phyloP scores from a whole-genome alignment of 1,140 invertebrate genomes.

The Eubasilissa regina region DNA sequence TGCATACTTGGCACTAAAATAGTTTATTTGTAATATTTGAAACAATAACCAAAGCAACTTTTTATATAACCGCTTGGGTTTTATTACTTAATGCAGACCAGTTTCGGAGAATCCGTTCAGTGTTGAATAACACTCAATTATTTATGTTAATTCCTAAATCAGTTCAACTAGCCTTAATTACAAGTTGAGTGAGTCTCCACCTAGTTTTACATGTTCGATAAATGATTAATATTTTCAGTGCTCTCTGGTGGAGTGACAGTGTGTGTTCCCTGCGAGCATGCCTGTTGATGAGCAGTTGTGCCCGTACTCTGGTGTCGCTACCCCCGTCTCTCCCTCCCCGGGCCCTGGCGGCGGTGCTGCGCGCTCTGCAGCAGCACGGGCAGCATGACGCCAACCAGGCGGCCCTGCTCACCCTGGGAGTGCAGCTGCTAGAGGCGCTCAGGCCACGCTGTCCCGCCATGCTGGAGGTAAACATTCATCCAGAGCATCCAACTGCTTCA shows the following conservation, averaged over 20 bases:
- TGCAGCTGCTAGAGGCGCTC: slow-evolving; percentile 86
- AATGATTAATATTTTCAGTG: slow-evolving; percentile 71
- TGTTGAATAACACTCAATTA: too few species aligned
- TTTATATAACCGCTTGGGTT: too few species aligned
- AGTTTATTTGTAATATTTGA: too few species aligned
- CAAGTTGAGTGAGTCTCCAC: too few species aligned
- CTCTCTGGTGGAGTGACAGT: slow-evolving; percentile 90
- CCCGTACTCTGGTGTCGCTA: slow-evolving; percentile 73
- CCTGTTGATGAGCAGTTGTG: slow-evolving; percentile 72
- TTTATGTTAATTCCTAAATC: too few species aligned
- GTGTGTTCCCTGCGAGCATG: slow-evolving; percentile 84
- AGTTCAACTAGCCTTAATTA: too few species aligned
- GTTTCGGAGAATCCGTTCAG: too few species aligned
- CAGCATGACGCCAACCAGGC: slow-evolving; percentile 90
- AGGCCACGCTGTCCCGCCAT: slow-evolving; percentile 83
- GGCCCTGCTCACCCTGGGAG: slow-evolving; percentile 78
- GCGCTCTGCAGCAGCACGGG: slow-evolving; percentile 83
- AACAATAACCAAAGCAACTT: too few species aligned
- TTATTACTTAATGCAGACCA: too few species aligned
- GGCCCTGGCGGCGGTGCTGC: slow-evolving; percentile 82
- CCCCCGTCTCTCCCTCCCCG: slow-evolving; percentile 81
- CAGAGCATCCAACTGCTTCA: neutral
- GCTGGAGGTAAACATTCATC: slow-evolving; percentile 66
- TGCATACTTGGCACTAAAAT: too few species aligned
- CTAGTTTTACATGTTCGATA: neutral